Base-by-base conservation (phyloP, 2,113 vertebrate genomes). In the pig (Sus scrofa) region DNA sequence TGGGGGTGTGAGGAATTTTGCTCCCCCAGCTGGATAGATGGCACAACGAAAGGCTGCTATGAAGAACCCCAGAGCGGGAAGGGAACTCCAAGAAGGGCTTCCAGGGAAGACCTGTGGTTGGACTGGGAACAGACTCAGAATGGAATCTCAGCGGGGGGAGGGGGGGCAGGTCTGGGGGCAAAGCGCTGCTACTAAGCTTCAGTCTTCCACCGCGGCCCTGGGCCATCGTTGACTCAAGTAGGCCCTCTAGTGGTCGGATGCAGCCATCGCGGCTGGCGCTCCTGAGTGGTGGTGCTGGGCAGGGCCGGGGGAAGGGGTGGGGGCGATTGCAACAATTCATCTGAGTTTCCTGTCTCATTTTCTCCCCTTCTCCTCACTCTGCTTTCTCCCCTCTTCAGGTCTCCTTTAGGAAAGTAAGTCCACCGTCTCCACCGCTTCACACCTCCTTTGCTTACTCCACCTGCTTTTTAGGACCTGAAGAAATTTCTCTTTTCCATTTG, bases 231-330 rank as follows among this genome's bases (percentile, higher is more conserved):
- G 97, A 92, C 96, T 91, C 86, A 73, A 71, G 85, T 77, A 32
- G 96, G 96, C 97, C 97, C 95, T 71, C 97, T 98, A 93, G 97
- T 52, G 96, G 96, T 86, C 30, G 0, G 27, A 67, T 0, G 1
- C 10, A 71, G 92, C 86, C 68, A 50, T 75, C n/a, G 27, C 39
- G 1, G 1, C 78, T 7, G 15, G 56, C 24, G 1, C 74, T 82
- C 26, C 34, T 1, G 11, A 50, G 37, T 24, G 12, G 34, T 2
- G 39, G 50, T 32, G 9, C 32, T 27, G 39, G 19, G 27, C 0
- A 0, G 32, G 30, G 2, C 26, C 0, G 1, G 2, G 39, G 5
- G 0, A 0, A 0, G 7, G 3, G 26, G 0, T 0, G 32, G 0
- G 13, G 1, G 18, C 7, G 7, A 22, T 3, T 22, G 7, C 12